phyloP scores from a whole-genome alignment of 1,140 invertebrate species.

The Leptopilina boulardi region DNA sequence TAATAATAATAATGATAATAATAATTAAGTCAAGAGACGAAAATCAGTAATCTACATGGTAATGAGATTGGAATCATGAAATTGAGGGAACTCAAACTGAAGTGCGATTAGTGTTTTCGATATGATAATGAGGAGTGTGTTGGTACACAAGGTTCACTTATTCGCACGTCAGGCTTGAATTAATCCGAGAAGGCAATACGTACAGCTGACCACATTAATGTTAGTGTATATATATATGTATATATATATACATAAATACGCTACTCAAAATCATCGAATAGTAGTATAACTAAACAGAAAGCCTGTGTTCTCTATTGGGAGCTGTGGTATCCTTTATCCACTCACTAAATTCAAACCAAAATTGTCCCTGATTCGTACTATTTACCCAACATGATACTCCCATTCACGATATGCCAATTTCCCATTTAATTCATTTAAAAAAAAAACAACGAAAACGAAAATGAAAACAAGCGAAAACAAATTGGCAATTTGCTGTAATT shows the following conservation, averaged over 20 bases:
- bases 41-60: background rate
- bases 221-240: background rate
- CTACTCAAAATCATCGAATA: background rate
- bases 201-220: background rate
- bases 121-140: background rate
- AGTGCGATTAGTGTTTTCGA: slow-evolving; percentile 2
- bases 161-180: slow-evolving; percentile 2
- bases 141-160: background rate
- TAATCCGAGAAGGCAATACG: background rate
- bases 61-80: background rate
- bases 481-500: too few relatives aligned
- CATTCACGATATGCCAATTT: too few relatives aligned
- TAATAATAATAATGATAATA: background rate
- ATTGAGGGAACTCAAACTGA: background rate
- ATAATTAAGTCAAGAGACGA: background rate
- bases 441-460: too few relatives aligned
- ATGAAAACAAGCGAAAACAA: too few relatives aligned
- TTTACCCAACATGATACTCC: too few relatives aligned
- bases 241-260: background rate
- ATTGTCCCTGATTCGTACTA: background rate
- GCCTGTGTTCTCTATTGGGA: background rate
- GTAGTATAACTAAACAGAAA: background rate
- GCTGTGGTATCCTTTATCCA: background rate
- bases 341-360: background rate
- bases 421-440: too few relatives aligned